These are phyloP conservation scores for Pycnomerus fuliginosus DNA, from an alignment of 2,888 invertebrate genomes.

Conservation along the genomic window DNA sequence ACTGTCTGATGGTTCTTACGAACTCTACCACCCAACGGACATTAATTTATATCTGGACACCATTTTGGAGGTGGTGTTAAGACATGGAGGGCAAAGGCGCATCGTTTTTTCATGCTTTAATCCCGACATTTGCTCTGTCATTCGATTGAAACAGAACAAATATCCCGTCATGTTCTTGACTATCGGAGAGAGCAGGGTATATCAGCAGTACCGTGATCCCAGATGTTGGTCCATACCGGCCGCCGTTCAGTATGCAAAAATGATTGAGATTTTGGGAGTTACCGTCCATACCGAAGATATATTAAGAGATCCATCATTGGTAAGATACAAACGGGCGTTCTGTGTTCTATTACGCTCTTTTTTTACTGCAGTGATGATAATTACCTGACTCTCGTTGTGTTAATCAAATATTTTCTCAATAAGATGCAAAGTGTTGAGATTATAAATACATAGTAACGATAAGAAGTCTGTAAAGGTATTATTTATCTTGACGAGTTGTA, in stretches of 20 bases:
- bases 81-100: conserved; percentile 74
- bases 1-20: conserved; percentile 80
- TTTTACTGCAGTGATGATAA: too few relatives aligned
- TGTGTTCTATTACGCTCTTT: too few relatives aligned
- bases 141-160: conserved; percentile 88
- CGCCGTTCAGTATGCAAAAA: conserved; percentile 80
- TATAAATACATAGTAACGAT: too few relatives aligned
- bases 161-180: conserved; percentile 96
- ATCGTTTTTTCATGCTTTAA: conserved; percentile 95
- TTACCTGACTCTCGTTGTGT: too few relatives aligned
- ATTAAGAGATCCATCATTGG: conserved; percentile 78
- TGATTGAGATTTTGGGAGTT: conserved; percentile 83
- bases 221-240: conserved; percentile 78
- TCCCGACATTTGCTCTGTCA: conserved; percentile 93
- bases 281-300: conserved; percentile 93
- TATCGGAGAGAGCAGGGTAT: conserved; percentile 60
- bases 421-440: too few relatives aligned
- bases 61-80: conserved; percentile 79
- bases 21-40: conserved; percentile 85
- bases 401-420: too few relatives aligned
- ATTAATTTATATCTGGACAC: conserved; percentile 91
- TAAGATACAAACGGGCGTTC: too few relatives aligned
- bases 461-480: too few relatives aligned
- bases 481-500: too few relatives aligned
- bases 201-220: conserved; percentile 81